These are phyloP conservation scores for Microhierax caerulescens DNA, from an alignment of 2,797 vertebrate species.

Conservation along the genomic window DNA sequence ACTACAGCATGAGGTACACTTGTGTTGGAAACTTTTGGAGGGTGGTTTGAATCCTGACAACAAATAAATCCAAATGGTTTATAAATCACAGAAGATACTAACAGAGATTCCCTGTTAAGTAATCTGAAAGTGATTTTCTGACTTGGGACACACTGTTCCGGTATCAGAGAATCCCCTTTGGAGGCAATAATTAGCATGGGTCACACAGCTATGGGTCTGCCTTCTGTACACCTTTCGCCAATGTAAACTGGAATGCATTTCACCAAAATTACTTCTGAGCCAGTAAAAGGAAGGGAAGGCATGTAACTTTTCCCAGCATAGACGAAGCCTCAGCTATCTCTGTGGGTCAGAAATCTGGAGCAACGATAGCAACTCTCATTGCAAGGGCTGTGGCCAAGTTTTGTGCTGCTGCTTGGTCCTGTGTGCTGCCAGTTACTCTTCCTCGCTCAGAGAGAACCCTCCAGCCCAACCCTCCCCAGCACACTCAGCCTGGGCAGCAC, in stretches of 20 bases:
- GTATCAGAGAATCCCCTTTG: neutral
- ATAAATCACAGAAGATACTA: neutral
- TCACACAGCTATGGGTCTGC: neutral
- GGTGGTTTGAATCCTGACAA: constrained; percentile 63
- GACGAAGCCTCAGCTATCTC: neutral
- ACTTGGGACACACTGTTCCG: neutral
- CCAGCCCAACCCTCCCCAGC: neutral
- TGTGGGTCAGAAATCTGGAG: neutral
- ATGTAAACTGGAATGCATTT: neutral
- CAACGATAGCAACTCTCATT: neutral
- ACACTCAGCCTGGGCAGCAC: neutral
- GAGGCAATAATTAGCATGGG: neutral
- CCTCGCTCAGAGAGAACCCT: fast-evolving
- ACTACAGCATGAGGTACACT: constrained; percentile 80
- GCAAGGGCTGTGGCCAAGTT: neutral
- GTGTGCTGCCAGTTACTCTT: neutral
- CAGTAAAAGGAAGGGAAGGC: neutral
- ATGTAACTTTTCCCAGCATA: neutral
- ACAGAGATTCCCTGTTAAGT: neutral
- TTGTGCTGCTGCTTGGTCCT: neutral
- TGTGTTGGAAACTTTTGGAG: constrained; percentile 53
- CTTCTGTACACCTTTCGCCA: neutral
- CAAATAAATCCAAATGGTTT: constrained; percentile 25
- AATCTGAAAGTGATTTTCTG: neutral
- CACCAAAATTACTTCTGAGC: neutral